Evolutionary conservation across 2,113 vertebrate genomes (phyloP).

Genomic region (Mandrillus leucophaeus): DNA sequence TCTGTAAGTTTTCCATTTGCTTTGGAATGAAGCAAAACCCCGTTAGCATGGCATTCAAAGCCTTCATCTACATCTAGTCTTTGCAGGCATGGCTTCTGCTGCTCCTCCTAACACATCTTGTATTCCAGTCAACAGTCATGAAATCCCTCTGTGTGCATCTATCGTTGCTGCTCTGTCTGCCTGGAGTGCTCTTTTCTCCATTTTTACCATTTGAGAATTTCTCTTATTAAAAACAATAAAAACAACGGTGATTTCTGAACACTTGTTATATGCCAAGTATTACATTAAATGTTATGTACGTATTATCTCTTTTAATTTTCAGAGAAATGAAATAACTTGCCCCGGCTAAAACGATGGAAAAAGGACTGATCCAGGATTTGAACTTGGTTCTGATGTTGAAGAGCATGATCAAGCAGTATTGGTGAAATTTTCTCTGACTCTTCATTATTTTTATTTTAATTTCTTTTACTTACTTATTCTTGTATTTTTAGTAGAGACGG

Average conservation of each 20-base stretch:
- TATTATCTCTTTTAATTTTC: constrained; percentile 4
- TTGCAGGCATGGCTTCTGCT: neutral
- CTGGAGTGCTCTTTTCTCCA: neutral
- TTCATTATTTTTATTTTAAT: neutral
- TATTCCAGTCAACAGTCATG: neutral
- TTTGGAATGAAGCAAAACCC: neutral
- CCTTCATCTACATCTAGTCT: neutral
- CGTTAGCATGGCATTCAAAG: neutral
- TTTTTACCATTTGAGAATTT: neutral
- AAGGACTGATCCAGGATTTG: neutral
- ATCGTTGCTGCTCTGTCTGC: neutral
- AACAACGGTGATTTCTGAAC: neutral
- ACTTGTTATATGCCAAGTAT: neutral
- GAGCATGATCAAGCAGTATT: neutral
- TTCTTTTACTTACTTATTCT: neutral
- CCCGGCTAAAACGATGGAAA: neutral
- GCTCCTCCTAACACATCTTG: neutral
- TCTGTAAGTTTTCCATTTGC: neutral
- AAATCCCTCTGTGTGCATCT: neutral
- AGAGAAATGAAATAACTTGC: constrained; percentile 37
- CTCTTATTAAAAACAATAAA: neutral
- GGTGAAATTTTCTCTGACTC: constrained; percentile 28
- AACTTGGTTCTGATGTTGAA: neutral
- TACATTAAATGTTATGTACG: neutral
- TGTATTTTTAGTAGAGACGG: too few species aligned